Conservation (phyloP, 2,888 invertebrate species). For the Volucella inanis region DNA sequence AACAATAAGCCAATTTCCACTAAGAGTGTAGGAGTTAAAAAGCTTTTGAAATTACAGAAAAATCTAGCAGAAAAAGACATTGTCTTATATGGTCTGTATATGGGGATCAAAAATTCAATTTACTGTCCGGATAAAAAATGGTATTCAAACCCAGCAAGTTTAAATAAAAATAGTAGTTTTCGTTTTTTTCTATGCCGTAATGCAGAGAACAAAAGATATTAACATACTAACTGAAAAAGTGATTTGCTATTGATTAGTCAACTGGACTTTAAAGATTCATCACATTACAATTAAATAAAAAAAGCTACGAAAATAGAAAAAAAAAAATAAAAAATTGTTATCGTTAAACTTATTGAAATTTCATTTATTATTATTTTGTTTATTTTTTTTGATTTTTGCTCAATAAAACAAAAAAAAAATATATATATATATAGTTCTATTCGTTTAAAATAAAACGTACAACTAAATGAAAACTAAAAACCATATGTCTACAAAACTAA, state of each 20-base stretch:
- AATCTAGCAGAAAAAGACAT: too few species aligned
- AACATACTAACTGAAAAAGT: neutral
- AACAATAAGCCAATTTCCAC: too few species aligned
- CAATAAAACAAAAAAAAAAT: slow-evolving; percentile 70
- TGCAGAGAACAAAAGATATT: neutral
- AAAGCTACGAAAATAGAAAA: slow-evolving; percentile 18
- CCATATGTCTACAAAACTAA: slow-evolving; percentile 37
- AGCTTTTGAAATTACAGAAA: too few species aligned
- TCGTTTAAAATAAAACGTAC: slow-evolving; percentile 61
- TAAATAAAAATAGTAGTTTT: too few species aligned
- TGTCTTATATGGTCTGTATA: too few species aligned
- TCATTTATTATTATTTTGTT: slow-evolving; percentile 47
- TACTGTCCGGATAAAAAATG: too few species aligned
- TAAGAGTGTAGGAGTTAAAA: too few species aligned
- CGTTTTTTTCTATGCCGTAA: too few species aligned
- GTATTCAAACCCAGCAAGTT: too few species aligned
- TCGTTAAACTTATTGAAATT: slow-evolving; percentile 53
- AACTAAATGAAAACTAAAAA: slow-evolving; percentile 49
- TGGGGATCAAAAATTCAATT: too few species aligned
- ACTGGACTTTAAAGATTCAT: too few species aligned
- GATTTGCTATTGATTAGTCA: too few species aligned
- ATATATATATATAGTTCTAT: slow-evolving; percentile 29
- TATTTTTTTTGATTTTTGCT: slow-evolving; percentile 72
- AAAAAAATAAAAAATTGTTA: slow-evolving; percentile 19
- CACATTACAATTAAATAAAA: neutral